Conservation (phyloP, 2,113 vertebrate genomes). For the Acanthisitta chloris region DNA sequence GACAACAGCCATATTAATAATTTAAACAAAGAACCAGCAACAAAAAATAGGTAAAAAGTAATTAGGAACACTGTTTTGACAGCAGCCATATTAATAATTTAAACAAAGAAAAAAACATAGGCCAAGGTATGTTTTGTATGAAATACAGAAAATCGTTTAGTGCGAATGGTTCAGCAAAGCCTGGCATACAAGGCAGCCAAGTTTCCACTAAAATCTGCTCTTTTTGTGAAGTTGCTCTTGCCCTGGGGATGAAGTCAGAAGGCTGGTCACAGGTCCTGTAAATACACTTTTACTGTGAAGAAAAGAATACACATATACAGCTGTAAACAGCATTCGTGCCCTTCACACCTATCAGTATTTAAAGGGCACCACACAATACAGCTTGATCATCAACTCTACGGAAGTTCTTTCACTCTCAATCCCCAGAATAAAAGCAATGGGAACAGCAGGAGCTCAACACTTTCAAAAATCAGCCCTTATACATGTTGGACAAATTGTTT, state of each 20-base stretch:
- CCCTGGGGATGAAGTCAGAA: neutral
- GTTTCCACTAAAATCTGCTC: neutral
- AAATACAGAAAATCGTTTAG: neutral
- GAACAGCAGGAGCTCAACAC: conserved; percentile 12
- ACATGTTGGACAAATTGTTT: conserved; percentile 33
- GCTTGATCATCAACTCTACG: conserved; percentile 1
- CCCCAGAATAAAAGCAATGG: conserved; percentile 28
- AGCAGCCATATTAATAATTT: neutral
- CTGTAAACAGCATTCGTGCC: neutral
- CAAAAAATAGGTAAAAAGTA: neutral
- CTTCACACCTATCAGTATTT: conserved; percentile 12
- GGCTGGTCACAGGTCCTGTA: neutral
- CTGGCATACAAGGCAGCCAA: neutral
- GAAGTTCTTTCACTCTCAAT: conserved; percentile 29
- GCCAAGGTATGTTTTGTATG: neutral
- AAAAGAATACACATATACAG: conserved; percentile 1
- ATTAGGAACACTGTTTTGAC: neutral
- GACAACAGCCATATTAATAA: neutral
- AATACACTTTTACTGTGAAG: conserved; percentile 13
- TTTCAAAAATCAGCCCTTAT: conserved; percentile 34
- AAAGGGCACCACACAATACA: conserved; percentile 20
- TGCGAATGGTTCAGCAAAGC: neutral
- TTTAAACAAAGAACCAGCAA: no score
- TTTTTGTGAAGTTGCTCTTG: neutral
- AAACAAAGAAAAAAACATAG: neutral